These are phyloP conservation scores for Antheraea assamensis DNA, from an alignment of 2,888 invertebrate species.

Conservation along the genomic window DNA sequence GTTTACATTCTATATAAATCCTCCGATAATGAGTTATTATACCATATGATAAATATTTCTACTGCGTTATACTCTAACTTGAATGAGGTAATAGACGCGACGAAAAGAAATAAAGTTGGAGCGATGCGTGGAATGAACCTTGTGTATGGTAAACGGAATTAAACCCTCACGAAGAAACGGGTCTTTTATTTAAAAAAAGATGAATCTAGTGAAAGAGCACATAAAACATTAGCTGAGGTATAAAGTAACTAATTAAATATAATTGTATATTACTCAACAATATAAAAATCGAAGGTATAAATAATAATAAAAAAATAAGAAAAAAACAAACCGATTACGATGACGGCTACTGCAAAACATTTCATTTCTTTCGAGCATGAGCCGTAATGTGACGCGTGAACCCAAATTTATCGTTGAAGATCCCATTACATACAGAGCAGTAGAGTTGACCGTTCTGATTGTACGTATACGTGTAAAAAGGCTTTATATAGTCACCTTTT, in stretches of 20 bases:
- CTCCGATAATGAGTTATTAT: constrained; percentile 19
- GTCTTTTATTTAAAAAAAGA: constrained; percentile 49
- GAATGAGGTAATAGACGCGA: constrained; percentile 42
- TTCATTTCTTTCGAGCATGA: too few species aligned
- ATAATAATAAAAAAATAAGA: too few species aligned
- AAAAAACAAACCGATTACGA: too few species aligned
- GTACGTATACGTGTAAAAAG: too few species aligned
- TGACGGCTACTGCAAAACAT: too few species aligned
- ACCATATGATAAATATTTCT: constrained; percentile 29
- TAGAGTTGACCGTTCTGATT: too few species aligned
- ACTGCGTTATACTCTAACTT: constrained; percentile 42
- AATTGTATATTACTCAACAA: background rate
- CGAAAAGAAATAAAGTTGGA: constrained; percentile 52
- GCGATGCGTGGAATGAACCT: constrained; percentile 41
- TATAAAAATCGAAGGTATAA: too few species aligned
- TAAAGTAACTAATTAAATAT: background rate
- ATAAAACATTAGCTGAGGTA: background rate
- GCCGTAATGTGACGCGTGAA: too few species aligned
- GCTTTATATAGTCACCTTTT: too few species aligned
- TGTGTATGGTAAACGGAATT: constrained; percentile 50
- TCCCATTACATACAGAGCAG: too few species aligned
- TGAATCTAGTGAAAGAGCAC: background rate
- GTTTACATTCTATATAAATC: background rate
- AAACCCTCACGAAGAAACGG: constrained; percentile 47
- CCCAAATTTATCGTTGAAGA: too few species aligned